Evolutionary conservation across 53 echinoderm and acorn worm species (phyloP).

Genomic region (Luidia sarsii): DNA sequence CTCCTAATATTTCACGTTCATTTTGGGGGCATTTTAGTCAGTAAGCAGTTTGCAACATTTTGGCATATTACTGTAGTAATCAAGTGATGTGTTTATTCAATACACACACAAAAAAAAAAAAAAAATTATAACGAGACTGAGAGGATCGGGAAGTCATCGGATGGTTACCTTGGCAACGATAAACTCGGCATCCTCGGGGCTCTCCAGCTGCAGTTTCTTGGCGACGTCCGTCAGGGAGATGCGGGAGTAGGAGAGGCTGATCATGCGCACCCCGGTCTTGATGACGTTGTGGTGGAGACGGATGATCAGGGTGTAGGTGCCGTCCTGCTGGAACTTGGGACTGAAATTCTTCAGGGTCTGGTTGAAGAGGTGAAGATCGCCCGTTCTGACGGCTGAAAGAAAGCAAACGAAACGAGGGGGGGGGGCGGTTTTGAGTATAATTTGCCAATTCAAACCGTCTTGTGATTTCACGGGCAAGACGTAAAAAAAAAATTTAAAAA

Average conservation of each 20-base stretch:
- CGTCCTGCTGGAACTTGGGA: conserved; percentile 94
- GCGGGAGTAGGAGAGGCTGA: conserved; percentile 95
- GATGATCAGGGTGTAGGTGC: conserved; percentile 97
- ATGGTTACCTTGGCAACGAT: conserved; percentile 94
- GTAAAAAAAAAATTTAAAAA: too few relatives aligned
- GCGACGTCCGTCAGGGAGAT: conserved; percentile 92
- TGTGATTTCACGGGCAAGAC: too few relatives aligned
- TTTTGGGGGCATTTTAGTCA: too few relatives aligned
- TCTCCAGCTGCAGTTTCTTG: conserved; percentile 92
- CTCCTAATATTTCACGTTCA: too few relatives aligned
- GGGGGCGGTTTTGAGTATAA: neutral
- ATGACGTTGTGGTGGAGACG: conserved; percentile 98
- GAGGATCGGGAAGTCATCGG: conserved; percentile 90
- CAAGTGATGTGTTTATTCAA: too few relatives aligned
- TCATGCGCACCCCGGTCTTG: conserved; percentile 99
- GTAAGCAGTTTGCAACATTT: too few relatives aligned
- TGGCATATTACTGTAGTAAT: too few relatives aligned
- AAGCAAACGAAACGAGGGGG: too few relatives aligned
- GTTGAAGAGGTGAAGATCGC: conserved; percentile 93
- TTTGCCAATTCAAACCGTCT: neutral
- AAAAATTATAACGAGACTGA: too few relatives aligned
- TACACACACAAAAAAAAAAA: too few relatives aligned
- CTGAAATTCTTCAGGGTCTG: conserved; percentile 79
- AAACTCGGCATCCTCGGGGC: conserved; percentile 99
- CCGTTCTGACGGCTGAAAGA: conserved; percentile 81